Evolutionary conservation across 2,888 invertebrate species (phyloP), one percentile per base, ranked within the genome.

Genomic region (Pammene aurita): DNA sequence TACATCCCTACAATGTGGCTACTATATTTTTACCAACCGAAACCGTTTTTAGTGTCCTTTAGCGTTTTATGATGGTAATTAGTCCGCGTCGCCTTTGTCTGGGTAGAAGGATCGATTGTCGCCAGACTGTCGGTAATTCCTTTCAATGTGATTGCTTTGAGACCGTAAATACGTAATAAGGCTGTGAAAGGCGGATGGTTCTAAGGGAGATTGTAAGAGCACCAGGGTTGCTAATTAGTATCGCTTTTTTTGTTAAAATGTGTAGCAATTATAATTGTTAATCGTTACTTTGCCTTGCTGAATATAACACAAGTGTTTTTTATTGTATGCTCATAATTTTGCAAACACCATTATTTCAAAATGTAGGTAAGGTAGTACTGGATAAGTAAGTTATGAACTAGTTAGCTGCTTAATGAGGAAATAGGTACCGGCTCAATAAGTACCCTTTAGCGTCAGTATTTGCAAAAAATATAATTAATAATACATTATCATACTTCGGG

Each of bases 1-100:
- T 84, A 85, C 82, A 80, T 78, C 73, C 77, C 72, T 78, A 87
- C 82, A 87, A 81, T 84, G 80, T 79, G 77, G 78, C 84, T 83
- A 82, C 82, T 80, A 66, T 67, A 77, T 75, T 79, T 80, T 76
- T 77, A 74, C 68, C 73, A 70, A 75, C 73, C 71, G 66, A 76
- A 75, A 78, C 72, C 72, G 74, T 62, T 77, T 78, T 78, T 78
- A 76, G 75, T 72, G 72, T 75, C 70, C 76, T 80, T 77, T 76
- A 77, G 72, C 73, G 77, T 80, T 82, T 80, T 81, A 82, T 76
- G 74, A 73, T 67, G 73, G 72, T 85, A 85, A 89, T 88, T 87
- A 87, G 86, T 87, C 85, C 78, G 80, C 75, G 79, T 80, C 78
- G 77, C 74, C 74, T 72, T 81, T 84, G 82, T 82, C 72, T 76